Percentiles rank a stretch among this genome's conserved stretches.
These are phyloP conservation scores for Spilogale gracilis DNA, from an alignment of 2,113 vertebrate species.

Conservation along the genomic window DNA sequence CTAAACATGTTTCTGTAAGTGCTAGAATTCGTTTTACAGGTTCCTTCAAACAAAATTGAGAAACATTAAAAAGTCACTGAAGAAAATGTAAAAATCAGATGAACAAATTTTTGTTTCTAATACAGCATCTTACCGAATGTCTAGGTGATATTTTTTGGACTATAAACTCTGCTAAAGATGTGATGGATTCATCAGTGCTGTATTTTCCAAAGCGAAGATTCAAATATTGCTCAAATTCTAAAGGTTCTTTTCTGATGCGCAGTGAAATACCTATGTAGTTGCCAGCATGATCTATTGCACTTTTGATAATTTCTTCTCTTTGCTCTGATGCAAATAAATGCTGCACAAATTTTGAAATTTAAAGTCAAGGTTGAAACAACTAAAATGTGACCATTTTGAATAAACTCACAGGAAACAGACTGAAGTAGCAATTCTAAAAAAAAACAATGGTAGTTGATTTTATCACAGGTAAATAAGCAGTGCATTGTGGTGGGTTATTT, in stretches of 20 bases:
- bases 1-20: conserved; percentile 97
- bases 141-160: conserved; percentile 98
- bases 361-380: conserved; percentile 60
- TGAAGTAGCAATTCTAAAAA: conserved; percentile 23
- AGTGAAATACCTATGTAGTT: conserved; percentile 97
- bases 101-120: conserved; percentile 51
- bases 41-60: conserved; percentile 89
- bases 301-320: conserved; percentile 97
- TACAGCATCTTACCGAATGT: conserved; percentile 91
- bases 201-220: conserved; percentile 97
- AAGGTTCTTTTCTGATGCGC: conserved; percentile 93
- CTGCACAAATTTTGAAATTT: conserved; percentile 87
- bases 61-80: conserved; percentile 53
- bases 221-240: conserved; percentile 95
- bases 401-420: not conserved
- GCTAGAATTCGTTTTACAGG: conserved; percentile 95
- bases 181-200: conserved; percentile 97
- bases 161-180: conserved; percentile 97
- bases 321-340: conserved; percentile 98
- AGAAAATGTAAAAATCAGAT: conserved; percentile 32
- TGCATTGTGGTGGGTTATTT: not conserved
- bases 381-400: conserved; percentile 47
- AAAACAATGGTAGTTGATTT: not conserved
- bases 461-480: conserved; percentile 24
- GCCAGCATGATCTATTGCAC: conserved; percentile 97